A percentile compares a stretch with the other conserved stretches of the same genome.
Conservation (phyloP, 35 echinoderm and acorn worm genomes). For the Anneissia japonica region DNA sequence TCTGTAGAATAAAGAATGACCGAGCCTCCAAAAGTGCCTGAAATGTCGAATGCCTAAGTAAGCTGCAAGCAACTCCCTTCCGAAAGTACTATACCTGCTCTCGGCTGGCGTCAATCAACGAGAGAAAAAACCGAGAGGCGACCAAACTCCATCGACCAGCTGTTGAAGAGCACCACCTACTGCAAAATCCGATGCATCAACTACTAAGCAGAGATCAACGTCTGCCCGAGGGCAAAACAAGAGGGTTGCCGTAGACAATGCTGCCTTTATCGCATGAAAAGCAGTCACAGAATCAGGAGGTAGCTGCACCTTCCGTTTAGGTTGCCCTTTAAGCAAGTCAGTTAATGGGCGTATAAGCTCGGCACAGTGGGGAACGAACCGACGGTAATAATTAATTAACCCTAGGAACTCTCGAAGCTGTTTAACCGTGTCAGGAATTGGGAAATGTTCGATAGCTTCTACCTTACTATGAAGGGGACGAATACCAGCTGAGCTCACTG, state of each 20-base stretch:
- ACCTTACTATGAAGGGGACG: no score
- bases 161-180: conserved; percentile 9
- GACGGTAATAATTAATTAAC: no score
- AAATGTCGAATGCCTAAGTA: conserved; percentile 46
- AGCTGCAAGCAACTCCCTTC: conserved; percentile 33
- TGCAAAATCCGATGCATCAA: conserved; percentile 26
- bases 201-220: conserved; percentile 4
- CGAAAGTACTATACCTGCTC: conserved; percentile 28
- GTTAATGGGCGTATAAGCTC: background rate
- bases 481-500: no score
- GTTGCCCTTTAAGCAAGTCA: background rate
- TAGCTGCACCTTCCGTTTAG: background rate
- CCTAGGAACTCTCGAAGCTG: no score
- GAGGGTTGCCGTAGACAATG: background rate
- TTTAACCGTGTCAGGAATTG: no score
- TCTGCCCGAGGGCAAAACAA: no score
- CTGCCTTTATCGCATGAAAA: conserved; percentile 26
- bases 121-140: conserved; percentile 3
- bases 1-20: conserved; percentile 29
- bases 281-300: background rate
- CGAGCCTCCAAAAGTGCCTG: conserved; percentile 32
- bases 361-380: background rate
- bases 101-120: background rate
- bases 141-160: background rate
- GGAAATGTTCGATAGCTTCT: no score